phyloP scores from a whole-genome alignment of 2,797 vertebrate species.

The Melopsittacus undulatus region DNA sequence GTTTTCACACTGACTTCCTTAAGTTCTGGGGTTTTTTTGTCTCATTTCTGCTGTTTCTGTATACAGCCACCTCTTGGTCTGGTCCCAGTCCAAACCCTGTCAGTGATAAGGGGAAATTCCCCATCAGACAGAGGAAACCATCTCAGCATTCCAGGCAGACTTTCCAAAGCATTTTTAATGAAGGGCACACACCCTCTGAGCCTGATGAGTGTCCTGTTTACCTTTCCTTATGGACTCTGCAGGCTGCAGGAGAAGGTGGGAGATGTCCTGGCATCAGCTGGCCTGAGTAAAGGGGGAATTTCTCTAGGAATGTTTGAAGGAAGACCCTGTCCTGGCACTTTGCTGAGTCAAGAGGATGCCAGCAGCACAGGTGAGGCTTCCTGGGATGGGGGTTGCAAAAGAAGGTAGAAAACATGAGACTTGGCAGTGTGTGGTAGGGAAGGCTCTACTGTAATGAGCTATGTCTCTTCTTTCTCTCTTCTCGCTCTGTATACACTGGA shows the following conservation, averaged over 20 bases:
- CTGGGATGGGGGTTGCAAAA: not conserved
- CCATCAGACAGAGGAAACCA: not conserved
- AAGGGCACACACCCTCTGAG: not conserved
- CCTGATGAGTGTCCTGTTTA: not conserved
- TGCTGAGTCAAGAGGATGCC: not conserved
- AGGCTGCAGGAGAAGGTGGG: not conserved
- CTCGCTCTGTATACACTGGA: accelerated
- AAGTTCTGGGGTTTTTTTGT: not conserved
- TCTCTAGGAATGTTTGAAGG: not conserved
- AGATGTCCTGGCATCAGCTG: not conserved
- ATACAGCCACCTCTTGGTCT: accelerated
- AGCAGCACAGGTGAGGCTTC: not conserved
- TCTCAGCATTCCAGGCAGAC: not conserved
- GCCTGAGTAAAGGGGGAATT: not conserved
- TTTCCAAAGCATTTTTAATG: not conserved
- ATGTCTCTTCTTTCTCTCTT: not conserved
- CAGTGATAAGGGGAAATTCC: not conserved
- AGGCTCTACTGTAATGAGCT: not conserved
- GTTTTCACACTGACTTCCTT: not conserved
- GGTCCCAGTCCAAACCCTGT: not conserved
- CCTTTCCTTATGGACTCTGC: not conserved
- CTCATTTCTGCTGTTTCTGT: not conserved
- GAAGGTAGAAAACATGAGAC: not conserved
- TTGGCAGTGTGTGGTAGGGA: not conserved
- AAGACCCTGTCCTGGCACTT: not conserved